Percentiles rank a stretch among this genome's conserved stretches.
Evolutionary conservation across 2,888 invertebrate species (phyloP).

Genomic region (Leucophora obtusa): DNA sequence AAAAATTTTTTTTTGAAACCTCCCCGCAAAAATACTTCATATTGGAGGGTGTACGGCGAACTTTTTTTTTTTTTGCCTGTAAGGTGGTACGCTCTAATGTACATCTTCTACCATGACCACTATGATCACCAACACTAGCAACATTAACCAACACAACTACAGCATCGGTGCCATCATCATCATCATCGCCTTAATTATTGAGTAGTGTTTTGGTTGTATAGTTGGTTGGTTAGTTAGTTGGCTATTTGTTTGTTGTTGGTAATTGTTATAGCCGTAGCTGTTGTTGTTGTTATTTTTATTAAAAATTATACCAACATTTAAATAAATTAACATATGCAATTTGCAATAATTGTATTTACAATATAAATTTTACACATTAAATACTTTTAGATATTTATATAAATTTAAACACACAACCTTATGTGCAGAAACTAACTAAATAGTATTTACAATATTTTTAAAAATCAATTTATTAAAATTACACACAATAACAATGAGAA

Average conservation of each 20-base stretch:
- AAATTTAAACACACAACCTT: too few species aligned
- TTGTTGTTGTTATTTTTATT: slow-evolving; percentile 20
- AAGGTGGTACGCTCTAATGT: too few species aligned
- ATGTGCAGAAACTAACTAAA: not conserved
- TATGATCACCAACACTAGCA: slow-evolving; percentile 4
- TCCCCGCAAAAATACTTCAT: too few species aligned
- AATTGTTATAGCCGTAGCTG: slow-evolving; percentile 4
- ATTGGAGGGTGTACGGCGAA: too few species aligned
- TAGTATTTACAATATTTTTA: slow-evolving; percentile 11
- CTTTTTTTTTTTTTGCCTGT: too few species aligned
- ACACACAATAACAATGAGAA: not conserved
- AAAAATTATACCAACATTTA: slow-evolving; percentile 55
- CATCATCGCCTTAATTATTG: not conserved
- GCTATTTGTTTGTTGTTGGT: slow-evolving; percentile 14
- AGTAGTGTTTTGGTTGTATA: slow-evolving; percentile 9
- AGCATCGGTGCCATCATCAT: not conserved
- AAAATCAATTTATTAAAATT: slow-evolving; percentile 39
- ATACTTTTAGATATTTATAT: not conserved
- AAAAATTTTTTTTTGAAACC: too few species aligned
- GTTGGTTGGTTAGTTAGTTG: slow-evolving; percentile 2
- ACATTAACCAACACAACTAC: slow-evolving; percentile 28
- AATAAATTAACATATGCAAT: slow-evolving; percentile 59
- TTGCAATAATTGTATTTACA: slow-evolving; percentile 46
- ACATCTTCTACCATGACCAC: slow-evolving; percentile 30
- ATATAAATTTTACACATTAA: slow-evolving; percentile 33